Conservation (phyloP, 2,113 vertebrate species). For the Anolis carolinensis region DNA sequence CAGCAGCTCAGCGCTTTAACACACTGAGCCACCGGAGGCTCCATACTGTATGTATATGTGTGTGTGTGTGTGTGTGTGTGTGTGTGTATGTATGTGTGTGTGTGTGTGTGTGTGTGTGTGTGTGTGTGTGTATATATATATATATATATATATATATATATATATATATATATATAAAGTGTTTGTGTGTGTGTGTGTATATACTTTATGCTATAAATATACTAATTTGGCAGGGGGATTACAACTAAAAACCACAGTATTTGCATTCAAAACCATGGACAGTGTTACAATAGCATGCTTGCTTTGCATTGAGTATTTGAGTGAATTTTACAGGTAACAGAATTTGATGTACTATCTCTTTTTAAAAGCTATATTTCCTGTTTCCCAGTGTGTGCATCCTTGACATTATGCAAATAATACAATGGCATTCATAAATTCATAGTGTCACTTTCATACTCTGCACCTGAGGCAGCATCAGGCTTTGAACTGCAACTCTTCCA, state of each 20-base stretch:
- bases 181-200: neutral
- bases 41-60: too few relatives aligned
- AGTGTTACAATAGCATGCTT: neutral
- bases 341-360: constrained; percentile 7
- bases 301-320: constrained; percentile 1
- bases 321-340: constrained; percentile 16
- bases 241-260: neutral
- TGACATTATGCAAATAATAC: constrained; percentile 36
- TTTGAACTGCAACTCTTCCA: constrained; percentile 42
- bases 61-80: too few relatives aligned
- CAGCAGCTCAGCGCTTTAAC: too few relatives aligned
- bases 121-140: too few relatives aligned
- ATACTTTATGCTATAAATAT: too few relatives aligned
- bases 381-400: constrained; percentile 19
- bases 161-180: neutral
- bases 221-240: neutral
- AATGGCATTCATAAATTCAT: constrained; percentile 36
- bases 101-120: too few relatives aligned
- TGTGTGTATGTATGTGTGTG: too few relatives aligned
- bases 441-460: constrained; percentile 28
- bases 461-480: constrained; percentile 28
- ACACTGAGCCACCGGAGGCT: too few relatives aligned
- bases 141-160: neutral
- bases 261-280: neutral
- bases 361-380: constrained; percentile 22